Base-by-base conservation (phyloP, 2,797 vertebrate species). In the Clangula hyemalis region DNA sequence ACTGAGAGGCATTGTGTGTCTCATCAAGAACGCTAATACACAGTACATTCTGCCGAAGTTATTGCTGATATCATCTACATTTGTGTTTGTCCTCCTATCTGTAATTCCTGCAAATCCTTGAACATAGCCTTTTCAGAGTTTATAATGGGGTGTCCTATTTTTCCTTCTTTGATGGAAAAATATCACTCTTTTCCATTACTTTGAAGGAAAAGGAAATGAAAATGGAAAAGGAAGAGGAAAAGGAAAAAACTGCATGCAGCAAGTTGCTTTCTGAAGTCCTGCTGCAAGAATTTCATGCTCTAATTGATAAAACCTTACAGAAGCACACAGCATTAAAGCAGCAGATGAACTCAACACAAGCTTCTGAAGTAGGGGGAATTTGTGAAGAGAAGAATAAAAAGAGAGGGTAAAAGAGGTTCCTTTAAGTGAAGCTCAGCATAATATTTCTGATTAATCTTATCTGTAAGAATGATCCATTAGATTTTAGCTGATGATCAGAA, bases 401-500 rank as follows among this genome's bases (percentile, higher is more conserved):
- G 39, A 70, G 30, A 24, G 64, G 91, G 34, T 65, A 70, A 92
- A 81, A 86, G 56, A 64, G 38, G 54, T 94, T 73, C n/a, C 60
- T 92, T 74, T 68, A 74, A 93, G 30, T 65, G 88, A 95, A 95
- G 69, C 39, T 90, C 70, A 85, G 22, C 36, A 84, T 88, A 92
- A 85, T 83, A 81, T 90, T 94, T 73, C 41, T 82, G 13, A 19
- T 60, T 87, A 90, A 17, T 58, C 84, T 85, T 87, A 41, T 70
- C 32, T 94, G 43, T 69, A 87, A 94, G 64, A 95, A 95, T 62
- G n/a, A 82, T 28, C 20, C 81, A 73, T 90, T 94, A 94, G 56
- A 36, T 89, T 95, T 90, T 62, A 96, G 60, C 61, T 93, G 79
- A 86, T 96, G 91, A 96, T 95, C 80, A 87, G 60, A 74, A 91